Evolutionary conservation across 1,140 invertebrate genomes (phyloP).

Genomic region (Drosophila leontia): DNA sequence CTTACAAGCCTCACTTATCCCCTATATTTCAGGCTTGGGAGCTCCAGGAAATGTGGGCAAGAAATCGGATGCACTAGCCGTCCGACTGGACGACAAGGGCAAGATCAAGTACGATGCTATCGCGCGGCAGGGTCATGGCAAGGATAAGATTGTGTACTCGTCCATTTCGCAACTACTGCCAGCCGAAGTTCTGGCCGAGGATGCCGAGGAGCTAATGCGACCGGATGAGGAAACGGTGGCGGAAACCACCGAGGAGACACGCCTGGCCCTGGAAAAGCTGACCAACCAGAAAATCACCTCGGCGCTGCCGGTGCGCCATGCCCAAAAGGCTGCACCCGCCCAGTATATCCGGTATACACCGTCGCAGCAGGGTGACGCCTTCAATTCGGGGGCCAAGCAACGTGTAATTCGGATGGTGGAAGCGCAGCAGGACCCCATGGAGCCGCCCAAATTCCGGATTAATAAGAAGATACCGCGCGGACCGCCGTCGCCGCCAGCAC

Average conservation of each 20-base stretch:
- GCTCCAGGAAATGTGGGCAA: constrained; percentile 88
- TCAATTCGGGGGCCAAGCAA: constrained; percentile 99
- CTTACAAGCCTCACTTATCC: not conserved
- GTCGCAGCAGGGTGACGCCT: constrained; percentile 97
- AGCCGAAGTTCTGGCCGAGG: constrained; percentile 95
- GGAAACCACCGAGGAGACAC: constrained; percentile 94
- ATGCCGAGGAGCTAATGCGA: constrained; percentile 94
- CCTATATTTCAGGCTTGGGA: constrained; percentile 88
- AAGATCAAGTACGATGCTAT: constrained; percentile 99
- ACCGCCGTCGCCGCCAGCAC: constrained; percentile 98
- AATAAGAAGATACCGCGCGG: constrained; percentile 98
- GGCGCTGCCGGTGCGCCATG: constrained; percentile 96
- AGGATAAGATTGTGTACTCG: constrained; percentile 99
- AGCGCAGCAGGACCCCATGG: constrained; percentile 98
- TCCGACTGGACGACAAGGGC: constrained; percentile 96
- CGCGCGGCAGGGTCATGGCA: constrained; percentile 96
- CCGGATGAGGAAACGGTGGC: constrained; percentile 94
- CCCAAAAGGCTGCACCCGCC: constrained; percentile 95
- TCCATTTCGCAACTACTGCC: constrained; percentile 97
- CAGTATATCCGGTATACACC: constrained; percentile 99
- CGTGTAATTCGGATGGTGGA: constrained; percentile 98
- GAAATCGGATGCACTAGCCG: constrained; percentile 94
- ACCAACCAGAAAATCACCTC: constrained; percentile 96
- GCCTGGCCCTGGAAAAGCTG: constrained; percentile 93
- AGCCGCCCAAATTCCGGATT: constrained; percentile 98